Percentiles rank a stretch among this genome's conserved stretches.
phyloP scores from a whole-genome alignment of 1,140 invertebrate genomes.

The Drosophila lini region DNA sequence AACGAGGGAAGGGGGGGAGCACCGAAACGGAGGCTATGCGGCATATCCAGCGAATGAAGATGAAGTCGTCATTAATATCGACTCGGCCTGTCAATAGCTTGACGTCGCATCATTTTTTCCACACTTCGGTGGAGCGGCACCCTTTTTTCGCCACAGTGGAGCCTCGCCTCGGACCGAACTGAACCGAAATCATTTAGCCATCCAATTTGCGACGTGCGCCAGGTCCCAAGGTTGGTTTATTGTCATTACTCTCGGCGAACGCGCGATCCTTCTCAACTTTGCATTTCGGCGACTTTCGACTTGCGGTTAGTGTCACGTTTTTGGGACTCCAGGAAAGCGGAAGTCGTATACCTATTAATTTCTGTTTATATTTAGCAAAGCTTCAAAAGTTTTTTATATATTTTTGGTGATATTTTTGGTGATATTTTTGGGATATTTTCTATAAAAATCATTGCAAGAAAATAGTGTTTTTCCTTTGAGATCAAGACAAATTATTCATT shows the following conservation, averaged over 20 bases:
- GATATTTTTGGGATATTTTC: too few species aligned
- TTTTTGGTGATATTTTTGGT: too few species aligned
- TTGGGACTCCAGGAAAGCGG: not conserved
- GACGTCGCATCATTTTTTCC: constrained; percentile 76
- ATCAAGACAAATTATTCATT: too few species aligned
- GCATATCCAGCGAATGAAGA: constrained; percentile 53
- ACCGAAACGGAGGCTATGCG: constrained; percentile 19
- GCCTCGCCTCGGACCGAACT: constrained; percentile 10
- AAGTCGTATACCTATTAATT: not conserved
- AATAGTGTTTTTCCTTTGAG: too few species aligned
- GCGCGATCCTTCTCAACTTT: constrained; percentile 22
- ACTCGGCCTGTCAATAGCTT: constrained; percentile 79
- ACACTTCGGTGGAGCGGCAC: constrained; percentile 45
- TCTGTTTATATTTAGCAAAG: too few species aligned
- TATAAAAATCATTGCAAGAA: too few species aligned
- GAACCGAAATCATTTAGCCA: constrained; percentile 34
- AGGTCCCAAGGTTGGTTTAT: constrained; percentile 62
- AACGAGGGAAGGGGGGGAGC: constrained; percentile 15
- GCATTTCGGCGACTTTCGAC: constrained; percentile 23
- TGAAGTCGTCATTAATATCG: constrained; percentile 83
- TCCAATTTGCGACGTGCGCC: constrained; percentile 56
- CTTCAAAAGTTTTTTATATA: too few species aligned
- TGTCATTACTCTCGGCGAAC: constrained; percentile 14
- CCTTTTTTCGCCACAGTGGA: constrained; percentile 30
- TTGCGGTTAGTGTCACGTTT: constrained; percentile 27